A percentile compares a stretch with the other conserved stretches of the same genome.
phyloP scores from a whole-genome alignment of 1,140 invertebrate genomes.

The Scaptomyza graminum region DNA sequence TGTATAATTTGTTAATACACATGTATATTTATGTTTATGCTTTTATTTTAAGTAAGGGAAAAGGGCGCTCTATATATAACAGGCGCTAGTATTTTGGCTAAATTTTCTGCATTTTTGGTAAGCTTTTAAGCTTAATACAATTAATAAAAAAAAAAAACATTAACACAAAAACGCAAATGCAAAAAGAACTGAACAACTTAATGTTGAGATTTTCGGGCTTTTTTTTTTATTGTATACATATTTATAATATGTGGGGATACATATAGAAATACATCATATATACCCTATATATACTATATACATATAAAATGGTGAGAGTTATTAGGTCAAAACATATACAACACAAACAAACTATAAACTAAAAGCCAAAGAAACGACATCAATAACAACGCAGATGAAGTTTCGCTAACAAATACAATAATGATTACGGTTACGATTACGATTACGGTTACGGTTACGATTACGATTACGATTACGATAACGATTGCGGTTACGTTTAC shows the following conservation, averaged over 20 bases:
- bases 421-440: conserved; percentile 53
- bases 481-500: conserved; percentile 55
- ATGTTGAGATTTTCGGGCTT: not conserved
- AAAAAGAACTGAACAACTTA: conserved; percentile 27
- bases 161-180: conserved; percentile 28
- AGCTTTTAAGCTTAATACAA: conserved; percentile 27
- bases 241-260: conserved; percentile 17
- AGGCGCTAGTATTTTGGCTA: conserved; percentile 26
- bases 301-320: conserved; percentile 16
- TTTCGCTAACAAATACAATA: conserved; percentile 49
- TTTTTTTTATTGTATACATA: conserved; percentile 1
- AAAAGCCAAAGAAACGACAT: conserved; percentile 66
- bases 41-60: conserved; percentile 10
- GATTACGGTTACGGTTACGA: conserved; percentile 47
- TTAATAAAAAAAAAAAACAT: not conserved
- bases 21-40: conserved; percentile 8
- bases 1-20: conserved; percentile 12
- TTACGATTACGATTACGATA: conserved; percentile 55
- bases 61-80: conserved; percentile 20
- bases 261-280: conserved; percentile 9
- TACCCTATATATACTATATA: conserved; percentile 23
- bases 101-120: conserved; percentile 24
- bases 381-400: conserved; percentile 74
- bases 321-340: conserved; percentile 57
- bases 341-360: conserved; percentile 72